These are phyloP conservation scores for Mus minutoides DNA, from an alignment of 2,797 vertebrate species.

Conservation along the genomic window DNA sequence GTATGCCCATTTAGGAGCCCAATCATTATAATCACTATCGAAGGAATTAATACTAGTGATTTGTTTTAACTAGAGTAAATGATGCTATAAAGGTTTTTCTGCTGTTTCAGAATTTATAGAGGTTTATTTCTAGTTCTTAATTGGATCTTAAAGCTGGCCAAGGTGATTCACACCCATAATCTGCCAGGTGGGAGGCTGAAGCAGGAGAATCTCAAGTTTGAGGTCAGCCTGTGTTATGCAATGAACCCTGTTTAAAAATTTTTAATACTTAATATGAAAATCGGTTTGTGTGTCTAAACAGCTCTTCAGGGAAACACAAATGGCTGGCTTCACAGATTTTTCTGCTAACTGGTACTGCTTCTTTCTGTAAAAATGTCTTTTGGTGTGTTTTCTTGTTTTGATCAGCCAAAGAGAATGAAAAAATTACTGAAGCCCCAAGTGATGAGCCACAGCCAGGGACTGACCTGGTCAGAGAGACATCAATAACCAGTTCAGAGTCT, in stretches of 20 bases:
- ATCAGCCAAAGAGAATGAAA: slow-evolving; percentile 79
- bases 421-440: slow-evolving; percentile 60
- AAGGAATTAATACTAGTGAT: not conserved
- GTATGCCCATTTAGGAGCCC: not conserved
- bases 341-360: slow-evolving; percentile 2
- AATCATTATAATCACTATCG: not conserved
- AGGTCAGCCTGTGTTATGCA: not conserved
- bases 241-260: not conserved
- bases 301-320: slow-evolving; percentile 27
- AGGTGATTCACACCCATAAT: not conserved
- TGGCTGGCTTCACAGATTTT: not conserved
- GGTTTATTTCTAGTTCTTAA: slow-evolving; percentile 12
- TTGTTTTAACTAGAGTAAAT: not conserved
- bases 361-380: slow-evolving; percentile 55
- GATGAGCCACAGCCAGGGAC: slow-evolving; percentile 75
- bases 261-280: slow-evolving; percentile 6
- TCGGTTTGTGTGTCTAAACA: not conserved
- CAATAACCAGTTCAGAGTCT: slow-evolving; percentile 68
- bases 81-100: not conserved
- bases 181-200: not conserved
- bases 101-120: not conserved
- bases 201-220: not conserved
- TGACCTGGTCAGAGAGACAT: slow-evolving; percentile 74
- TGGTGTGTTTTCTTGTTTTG: slow-evolving; percentile 76
- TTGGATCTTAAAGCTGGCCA: not conserved